Evolutionary conservation across 37 sponge, comb jelly and placozoan genomes (phyloP).

Genomic region (Theonella swinhoei): DNA sequence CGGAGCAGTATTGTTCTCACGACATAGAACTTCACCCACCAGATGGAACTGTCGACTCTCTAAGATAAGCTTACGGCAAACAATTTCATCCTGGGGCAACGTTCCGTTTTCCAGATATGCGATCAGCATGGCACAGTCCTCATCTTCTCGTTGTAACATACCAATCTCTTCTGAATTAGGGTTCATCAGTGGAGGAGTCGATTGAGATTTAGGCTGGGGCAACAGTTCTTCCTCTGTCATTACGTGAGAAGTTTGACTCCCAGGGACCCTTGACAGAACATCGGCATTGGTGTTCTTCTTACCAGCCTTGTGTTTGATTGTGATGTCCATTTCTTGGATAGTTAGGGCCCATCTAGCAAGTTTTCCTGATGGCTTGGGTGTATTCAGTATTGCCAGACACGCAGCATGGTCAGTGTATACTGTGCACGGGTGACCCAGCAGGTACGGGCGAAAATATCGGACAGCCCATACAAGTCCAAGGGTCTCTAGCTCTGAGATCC

Average conservation of each 20-base stretch:
- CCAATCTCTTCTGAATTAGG: not conserved
- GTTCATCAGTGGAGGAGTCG: too few relatives aligned
- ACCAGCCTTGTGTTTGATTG: not conserved
- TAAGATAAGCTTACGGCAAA: not conserved
- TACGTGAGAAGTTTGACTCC: not conserved
- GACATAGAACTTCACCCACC: not conserved
- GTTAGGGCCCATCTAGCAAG: constrained; percentile 4
- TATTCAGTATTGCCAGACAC: constrained; percentile 1
- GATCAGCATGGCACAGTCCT: not conserved
- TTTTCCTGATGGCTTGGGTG: constrained; percentile 9
- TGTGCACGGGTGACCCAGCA: constrained; percentile 28
- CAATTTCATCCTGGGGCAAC: not conserved
- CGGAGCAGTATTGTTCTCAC: not conserved
- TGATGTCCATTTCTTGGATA: constrained; percentile 2
- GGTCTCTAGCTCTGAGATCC: constrained; percentile 69
- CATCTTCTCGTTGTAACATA: not conserved
- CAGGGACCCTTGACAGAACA: not conserved
- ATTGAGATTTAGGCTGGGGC: too few relatives aligned
- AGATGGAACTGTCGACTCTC: not conserved
- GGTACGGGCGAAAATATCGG: constrained; percentile 34
- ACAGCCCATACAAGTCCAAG: constrained; percentile 47
- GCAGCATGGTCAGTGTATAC: constrained; percentile 55
- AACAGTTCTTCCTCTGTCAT: not conserved
- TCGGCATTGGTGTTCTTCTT: constrained; percentile 9
- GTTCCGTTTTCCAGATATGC: not conserved